Conservation (phyloP, 2,797 vertebrate genomes). For the Brachymystax lenok region DNA sequence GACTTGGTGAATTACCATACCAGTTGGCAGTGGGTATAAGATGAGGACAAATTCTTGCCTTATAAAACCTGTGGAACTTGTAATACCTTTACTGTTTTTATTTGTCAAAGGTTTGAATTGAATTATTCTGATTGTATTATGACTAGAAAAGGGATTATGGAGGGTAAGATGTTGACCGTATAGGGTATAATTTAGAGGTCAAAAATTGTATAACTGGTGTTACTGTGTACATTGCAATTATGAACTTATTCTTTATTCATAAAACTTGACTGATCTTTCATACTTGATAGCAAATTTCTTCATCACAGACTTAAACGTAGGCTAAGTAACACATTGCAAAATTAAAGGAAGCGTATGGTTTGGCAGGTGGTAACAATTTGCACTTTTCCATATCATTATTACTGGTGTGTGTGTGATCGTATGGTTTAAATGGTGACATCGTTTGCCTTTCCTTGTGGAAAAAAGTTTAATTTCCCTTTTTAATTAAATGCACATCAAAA, state of each 20-base stretch:
- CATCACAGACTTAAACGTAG: slow-evolving; percentile 59
- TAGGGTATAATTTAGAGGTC: slow-evolving; percentile 69
- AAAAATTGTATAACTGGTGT: slow-evolving; percentile 76
- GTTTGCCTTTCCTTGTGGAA: slow-evolving; percentile 7
- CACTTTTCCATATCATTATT: slow-evolving; percentile 71
- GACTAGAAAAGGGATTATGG: slow-evolving; percentile 54
- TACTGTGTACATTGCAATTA: slow-evolving; percentile 71
- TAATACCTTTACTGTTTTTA: slow-evolving; percentile 41
- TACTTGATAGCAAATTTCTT: slow-evolving; percentile 76
- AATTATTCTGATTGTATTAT: slow-evolving; percentile 46
- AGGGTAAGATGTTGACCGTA: slow-evolving; percentile 62
- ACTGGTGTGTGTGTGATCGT: slow-evolving; percentile 8
- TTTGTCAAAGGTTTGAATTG: slow-evolving; percentile 41
- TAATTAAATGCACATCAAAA: slow-evolving; percentile 53
- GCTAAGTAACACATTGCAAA: slow-evolving; percentile 45
- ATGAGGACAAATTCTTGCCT: slow-evolving; percentile 71
- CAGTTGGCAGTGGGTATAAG: slow-evolving; percentile 26
- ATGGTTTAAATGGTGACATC: slow-evolving; percentile 1
- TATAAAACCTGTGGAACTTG: slow-evolving; percentile 72
- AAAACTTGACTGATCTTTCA: slow-evolving; percentile 79
- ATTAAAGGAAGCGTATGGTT: slow-evolving; percentile 47
- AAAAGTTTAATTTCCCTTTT: slow-evolving; percentile 35
- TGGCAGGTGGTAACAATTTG: slow-evolving; percentile 65
- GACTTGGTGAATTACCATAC: slow-evolving; percentile 40
- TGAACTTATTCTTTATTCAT: slow-evolving; percentile 60